Base-by-base conservation (phyloP, 1,140 invertebrate genomes). In the Psilanteris sp. region DNA sequence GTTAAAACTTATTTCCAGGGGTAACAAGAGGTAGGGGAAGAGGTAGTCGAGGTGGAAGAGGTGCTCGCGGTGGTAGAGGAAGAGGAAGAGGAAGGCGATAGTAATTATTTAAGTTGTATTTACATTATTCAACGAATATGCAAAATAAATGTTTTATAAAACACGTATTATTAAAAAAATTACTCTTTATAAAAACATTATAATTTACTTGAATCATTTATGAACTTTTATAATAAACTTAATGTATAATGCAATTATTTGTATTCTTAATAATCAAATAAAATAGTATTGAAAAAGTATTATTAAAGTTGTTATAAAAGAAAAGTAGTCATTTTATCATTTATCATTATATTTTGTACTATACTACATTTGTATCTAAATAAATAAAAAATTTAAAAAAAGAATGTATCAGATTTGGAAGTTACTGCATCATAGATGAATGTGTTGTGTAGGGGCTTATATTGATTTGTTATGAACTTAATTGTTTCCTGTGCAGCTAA, bases 381-480 rank as follows among this genome's bases (percentile, higher is more conserved):
- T 77, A 54, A 77, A 77, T 77, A 68, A 46, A 36, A 14, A 27
- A 24, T 54, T 90, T 87, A 93, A 81, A 93, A 91, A 72, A 89
- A 90, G 86, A 93, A 94, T 20, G 94, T 95, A 44, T 91, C 91
- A 31, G 96, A 95, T 66, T 93, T 96, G 43, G 95, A 96, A 50
- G 93, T 95, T 77, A 97, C 95, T 46, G 94, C 96, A 91, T 99
- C 97, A 87, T 98, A 98, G 74, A 99, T 94, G 87, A 97, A 96
- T 0, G 96, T 97, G 88, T 99, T 98, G 86, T 98, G 93, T 26
- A 99, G 91, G 6, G 98, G 97, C 81, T 97, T 95, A 86, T 98
- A 99, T 89, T 99, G 98, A 79, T 93, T 92, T 1, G 98, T 99
- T 32, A 99, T 92, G n/a, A 99, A 89, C 90, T 99, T 99, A 52